Percentiles rank a stretch among this genome's conserved stretches.
Evolutionary conservation across 2,113 vertebrate species (phyloP).

Genomic region (Phrynosoma platyrhinos): DNA sequence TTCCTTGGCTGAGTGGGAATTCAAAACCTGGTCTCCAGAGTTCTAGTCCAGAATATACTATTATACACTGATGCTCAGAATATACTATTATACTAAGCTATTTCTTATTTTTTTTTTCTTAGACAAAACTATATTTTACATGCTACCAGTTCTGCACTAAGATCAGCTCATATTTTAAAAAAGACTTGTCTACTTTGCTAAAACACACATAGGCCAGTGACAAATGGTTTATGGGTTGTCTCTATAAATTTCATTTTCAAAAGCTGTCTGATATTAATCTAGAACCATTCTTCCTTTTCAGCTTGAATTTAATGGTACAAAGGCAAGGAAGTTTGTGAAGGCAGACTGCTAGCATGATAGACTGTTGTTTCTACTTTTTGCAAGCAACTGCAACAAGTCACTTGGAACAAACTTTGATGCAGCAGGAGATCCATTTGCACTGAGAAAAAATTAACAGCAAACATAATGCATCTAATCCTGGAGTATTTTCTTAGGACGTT

Average conservation of each 20-base stretch:
- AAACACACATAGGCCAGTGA: constrained; percentile 1
- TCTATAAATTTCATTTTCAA: constrained; percentile 3
- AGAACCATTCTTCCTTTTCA: not conserved
- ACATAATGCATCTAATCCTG: not conserved
- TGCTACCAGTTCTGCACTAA: not conserved
- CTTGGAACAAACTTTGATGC: constrained; percentile 23
- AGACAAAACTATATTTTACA: not conserved
- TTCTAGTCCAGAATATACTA: not conserved
- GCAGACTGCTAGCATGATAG: not conserved
- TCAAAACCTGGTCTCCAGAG: too few species aligned
- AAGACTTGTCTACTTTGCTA: constrained; percentile 6
- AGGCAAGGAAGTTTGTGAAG: not conserved
- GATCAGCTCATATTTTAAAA: constrained; percentile 39
- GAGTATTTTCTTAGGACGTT: not conserved
- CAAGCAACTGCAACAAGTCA: not conserved
- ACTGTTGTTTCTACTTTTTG: not conserved
- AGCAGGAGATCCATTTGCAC: not conserved
- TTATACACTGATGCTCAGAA: constrained; percentile 18
- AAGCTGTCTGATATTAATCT: constrained; percentile 15
- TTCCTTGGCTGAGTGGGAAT: too few species aligned
- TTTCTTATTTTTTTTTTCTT: not conserved
- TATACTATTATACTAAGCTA: constrained; percentile 18
- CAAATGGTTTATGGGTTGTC: not conserved
- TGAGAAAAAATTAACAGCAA: constrained; percentile 19
- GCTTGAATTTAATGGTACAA: not conserved